These are phyloP conservation scores for Electrona antarctica DNA, from an alignment of 2,113 vertebrate species.

Conservation along the genomic window DNA sequence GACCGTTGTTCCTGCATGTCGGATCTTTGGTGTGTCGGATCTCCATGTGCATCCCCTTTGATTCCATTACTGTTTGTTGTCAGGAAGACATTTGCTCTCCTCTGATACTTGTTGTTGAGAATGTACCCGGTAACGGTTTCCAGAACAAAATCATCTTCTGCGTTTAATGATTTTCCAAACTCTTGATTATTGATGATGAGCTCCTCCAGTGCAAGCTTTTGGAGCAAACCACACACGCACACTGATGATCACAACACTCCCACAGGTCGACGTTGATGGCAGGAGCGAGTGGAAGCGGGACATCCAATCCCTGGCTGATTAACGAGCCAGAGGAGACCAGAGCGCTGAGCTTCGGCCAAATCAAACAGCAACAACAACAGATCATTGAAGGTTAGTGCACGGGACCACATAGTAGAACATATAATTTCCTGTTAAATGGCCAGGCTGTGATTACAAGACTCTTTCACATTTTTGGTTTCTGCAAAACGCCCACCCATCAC, in stretches of 20 bases:
- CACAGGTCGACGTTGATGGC: slow-evolving; percentile 87
- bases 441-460: too few relatives aligned
- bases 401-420: too few relatives aligned
- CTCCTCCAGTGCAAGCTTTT: background rate
- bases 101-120: background rate
- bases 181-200: background rate
- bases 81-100: background rate
- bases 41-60: background rate
- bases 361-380: slow-evolving; percentile 90
- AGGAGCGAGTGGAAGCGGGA: slow-evolving; percentile 61
- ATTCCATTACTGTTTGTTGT: background rate
- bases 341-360: slow-evolving; percentile 86
- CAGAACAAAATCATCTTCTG: background rate
- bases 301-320: slow-evolving; percentile 88
- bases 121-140: background rate
- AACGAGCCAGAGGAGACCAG: slow-evolving; percentile 91
- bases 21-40: too few relatives aligned
- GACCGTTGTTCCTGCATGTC: too few relatives aligned
- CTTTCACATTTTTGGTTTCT: too few relatives aligned
- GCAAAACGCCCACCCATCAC: too few relatives aligned
- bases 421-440: too few relatives aligned
- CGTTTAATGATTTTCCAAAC: background rate
- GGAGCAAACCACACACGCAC: background rate
- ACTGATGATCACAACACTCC: background rate
- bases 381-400: slow-evolving; percentile 87